phyloP scores from a whole-genome alignment of 92 coral and sea anemone genomes.

The Umimayanthus kanabou region DNA sequence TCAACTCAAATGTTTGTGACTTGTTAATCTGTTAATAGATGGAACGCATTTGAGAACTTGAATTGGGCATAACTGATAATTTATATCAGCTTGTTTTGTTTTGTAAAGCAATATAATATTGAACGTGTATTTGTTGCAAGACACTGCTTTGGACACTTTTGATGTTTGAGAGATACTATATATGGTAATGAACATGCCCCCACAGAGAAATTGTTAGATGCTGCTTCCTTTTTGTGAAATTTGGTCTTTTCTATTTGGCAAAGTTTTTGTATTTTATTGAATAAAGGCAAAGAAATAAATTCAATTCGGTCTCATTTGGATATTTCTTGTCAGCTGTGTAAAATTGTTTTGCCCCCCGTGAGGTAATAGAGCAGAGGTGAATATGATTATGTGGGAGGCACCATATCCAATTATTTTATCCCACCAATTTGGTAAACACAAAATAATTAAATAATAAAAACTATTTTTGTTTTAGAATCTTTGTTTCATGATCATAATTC shows the following conservation, averaged over 20 bases:
- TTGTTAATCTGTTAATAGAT: not conserved
- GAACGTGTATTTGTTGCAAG: not conserved
- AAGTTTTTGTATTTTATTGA: too few species aligned
- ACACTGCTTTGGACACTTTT: not conserved
- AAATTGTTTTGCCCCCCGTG: too few species aligned
- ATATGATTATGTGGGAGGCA: too few species aligned
- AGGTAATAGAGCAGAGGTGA: too few species aligned
- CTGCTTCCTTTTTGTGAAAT: not conserved
- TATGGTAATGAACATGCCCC: slow-evolving; percentile 19
- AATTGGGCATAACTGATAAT: not conserved
- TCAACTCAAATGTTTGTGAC: not conserved
- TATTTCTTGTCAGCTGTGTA: too few species aligned
- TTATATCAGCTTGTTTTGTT: not conserved
- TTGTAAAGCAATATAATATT: not conserved
- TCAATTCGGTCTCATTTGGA: too few species aligned
- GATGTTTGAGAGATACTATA: slow-evolving; percentile 8
- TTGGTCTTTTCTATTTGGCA: not conserved
- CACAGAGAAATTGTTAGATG: not conserved
- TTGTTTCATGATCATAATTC: too few species aligned
- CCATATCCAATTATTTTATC: too few species aligned
- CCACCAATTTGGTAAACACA: too few species aligned
- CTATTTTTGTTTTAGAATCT: too few species aligned
- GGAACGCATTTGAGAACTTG: not conserved
- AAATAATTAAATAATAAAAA: too few species aligned
- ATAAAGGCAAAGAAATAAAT: too few species aligned